Evolutionary conservation across 2,797 vertebrate genomes (phyloP), one percentile per base, ranked within the genome.

Genomic region (Phrynocephalus guinanensis): DNA sequence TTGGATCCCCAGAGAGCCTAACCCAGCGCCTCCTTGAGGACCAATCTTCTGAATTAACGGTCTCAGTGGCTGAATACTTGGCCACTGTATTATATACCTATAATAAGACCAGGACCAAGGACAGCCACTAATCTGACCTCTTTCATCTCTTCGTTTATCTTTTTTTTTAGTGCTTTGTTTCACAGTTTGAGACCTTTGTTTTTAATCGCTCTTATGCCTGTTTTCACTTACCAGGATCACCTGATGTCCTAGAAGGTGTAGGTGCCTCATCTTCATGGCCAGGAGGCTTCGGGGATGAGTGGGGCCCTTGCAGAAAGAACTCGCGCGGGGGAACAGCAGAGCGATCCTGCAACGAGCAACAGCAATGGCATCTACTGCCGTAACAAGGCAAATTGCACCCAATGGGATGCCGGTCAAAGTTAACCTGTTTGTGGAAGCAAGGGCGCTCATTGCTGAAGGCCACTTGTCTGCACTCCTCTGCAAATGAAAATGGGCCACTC

Each of bases 231-330:
- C 99, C 98, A 98, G 77, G 79, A 98, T 94, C 5, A 97, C 96
- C 10, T 92, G 70, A 85, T 98, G 99, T 82, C 98, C 98, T 93
- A 98, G 95, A 84, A 94, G 92, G 93, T 92, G 96, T 86, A 99
- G 96, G 88, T 99, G 98, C 20, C 98, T 97, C 50, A 96, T 94
- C 95, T 97, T 98, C 87, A 98, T 26, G 20, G 97, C 98, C 88
- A 98, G 84, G 2, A 56, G 92, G 26, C 97, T 98, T 24, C 94
- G 94, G 24, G 97, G 98, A 20, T 96, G 96, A 1, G 71, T 90
- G 10, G 97, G 97, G 22, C 96, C 97, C 56, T 96, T 92, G 93
- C 98, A 98, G 91, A 98, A 98, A 0, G 90, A 84, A 88, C 96
- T 95, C 0, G 5, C 6, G 4, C 95, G 88, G 28, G 94, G 52